Percentiles rank a stretch among this genome's conserved stretches.
phyloP scores from a whole-genome alignment of 2,888 invertebrate species.

The Drosophila buzzatii region DNA sequence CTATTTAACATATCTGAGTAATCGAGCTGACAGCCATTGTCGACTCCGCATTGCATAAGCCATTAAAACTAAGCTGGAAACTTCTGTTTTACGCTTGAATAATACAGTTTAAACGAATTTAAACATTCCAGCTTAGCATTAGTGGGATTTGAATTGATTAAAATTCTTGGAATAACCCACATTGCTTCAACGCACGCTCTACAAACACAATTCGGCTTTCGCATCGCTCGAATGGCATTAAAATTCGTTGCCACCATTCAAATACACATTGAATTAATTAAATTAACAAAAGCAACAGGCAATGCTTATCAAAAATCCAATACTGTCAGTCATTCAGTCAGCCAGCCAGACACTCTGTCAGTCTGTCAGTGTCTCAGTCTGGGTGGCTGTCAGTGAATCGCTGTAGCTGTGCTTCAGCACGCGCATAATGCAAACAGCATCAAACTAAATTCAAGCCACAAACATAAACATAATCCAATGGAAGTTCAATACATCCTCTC shows the following conservation, averaged over 20 bases:
- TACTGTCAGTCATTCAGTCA: conserved; percentile 15
- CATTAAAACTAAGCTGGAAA: neutral
- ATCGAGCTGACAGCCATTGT: neutral
- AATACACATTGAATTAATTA: conserved; percentile 28
- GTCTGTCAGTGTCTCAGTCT: conserved; percentile 11
- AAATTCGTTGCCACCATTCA: conserved; percentile 11
- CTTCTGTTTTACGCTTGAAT: neutral
- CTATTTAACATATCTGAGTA: neutral
- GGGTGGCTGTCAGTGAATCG: conserved; percentile 9
- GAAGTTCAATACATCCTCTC: conserved; percentile 47
- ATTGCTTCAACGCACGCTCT: neutral
- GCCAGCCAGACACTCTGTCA: neutral
- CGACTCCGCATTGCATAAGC: neutral
- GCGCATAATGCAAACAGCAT: conserved; percentile 55
- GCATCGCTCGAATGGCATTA: neutral
- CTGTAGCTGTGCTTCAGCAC: conserved; percentile 28
- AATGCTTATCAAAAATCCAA: conserved; percentile 34
- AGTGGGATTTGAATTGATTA: conserved; percentile 7
- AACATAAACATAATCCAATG: conserved; percentile 54
- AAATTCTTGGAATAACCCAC: conserved; percentile 25
- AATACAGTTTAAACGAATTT: neutral
- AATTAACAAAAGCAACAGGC: conserved; percentile 41
- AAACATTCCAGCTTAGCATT: neutral
- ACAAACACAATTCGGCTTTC: conserved; percentile 6
- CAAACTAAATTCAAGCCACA: conserved; percentile 43